Conservation (phyloP, 1,140 invertebrate species). For the Drosophila tropicalis region DNA sequence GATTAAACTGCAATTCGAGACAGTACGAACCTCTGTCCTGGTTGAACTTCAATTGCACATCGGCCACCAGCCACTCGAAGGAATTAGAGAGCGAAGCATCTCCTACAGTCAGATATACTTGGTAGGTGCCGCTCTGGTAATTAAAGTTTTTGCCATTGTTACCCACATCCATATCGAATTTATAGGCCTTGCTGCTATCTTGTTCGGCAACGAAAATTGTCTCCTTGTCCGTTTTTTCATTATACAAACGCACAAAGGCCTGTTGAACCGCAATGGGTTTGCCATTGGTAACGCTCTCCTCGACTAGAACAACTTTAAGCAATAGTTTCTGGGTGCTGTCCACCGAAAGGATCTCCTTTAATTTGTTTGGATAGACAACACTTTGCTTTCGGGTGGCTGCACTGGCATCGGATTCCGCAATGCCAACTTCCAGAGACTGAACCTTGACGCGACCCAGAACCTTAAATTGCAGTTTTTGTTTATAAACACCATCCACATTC, state of each 20-base stretch:
- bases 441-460: slow-evolving; percentile 90
- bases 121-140: slow-evolving; percentile 90
- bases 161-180: slow-evolving; percentile 94
- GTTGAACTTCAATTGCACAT: slow-evolving; percentile 90
- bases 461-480: slow-evolving; percentile 88
- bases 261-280: slow-evolving; percentile 92
- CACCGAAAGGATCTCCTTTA: slow-evolving; percentile 88
- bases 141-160: slow-evolving; percentile 92
- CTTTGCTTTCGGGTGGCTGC: slow-evolving; percentile 91
- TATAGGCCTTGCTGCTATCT: slow-evolving; percentile 92
- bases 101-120: slow-evolving; percentile 93
- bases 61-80: slow-evolving; percentile 92
- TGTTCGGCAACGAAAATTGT: slow-evolving; percentile 96
- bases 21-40: slow-evolving; percentile 63
- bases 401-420: slow-evolving; percentile 94
- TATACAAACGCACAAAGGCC: slow-evolving; percentile 93
- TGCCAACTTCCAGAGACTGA: slow-evolving; percentile 93
- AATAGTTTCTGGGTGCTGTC: slow-evolving; percentile 95
- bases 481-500: slow-evolving; percentile 87
- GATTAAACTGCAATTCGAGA: slow-evolving; percentile 8
- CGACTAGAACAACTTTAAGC: slow-evolving; percentile 91
- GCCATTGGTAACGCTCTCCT: slow-evolving; percentile 85
- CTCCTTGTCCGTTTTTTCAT: slow-evolving; percentile 89
- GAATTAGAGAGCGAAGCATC: slow-evolving; percentile 96
- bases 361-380: slow-evolving; percentile 89